Base-by-base conservation (phyloP, 2,113 vertebrate species). In the Sylvilagus bachmani region DNA sequence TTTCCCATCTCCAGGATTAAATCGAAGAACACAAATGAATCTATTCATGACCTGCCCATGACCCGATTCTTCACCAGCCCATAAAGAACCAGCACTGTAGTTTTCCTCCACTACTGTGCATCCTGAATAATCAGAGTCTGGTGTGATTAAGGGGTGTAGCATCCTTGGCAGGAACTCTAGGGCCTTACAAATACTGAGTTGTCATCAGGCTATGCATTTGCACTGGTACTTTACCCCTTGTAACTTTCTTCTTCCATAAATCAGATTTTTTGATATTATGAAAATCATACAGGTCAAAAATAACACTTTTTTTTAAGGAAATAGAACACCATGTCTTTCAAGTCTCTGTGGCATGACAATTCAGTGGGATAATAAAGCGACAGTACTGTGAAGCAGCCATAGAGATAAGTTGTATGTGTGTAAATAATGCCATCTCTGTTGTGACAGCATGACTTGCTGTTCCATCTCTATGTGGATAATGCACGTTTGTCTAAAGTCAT, bases 1-100 rank as follows among this genome's bases (percentile, higher is more conserved):
- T 84, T 90, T 75, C 51, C 70, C 11, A 82, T 67, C 27, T 93
- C 33, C 31, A 66, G 82, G 33, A 87, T 80, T 81, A 78, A 84
- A 86, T 88, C 73, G 84, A 92, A 55, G 86, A 62, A 69, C 77
- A 75, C 31, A 77, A 38, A 31, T n/a, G 77, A 49, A 12, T 79
- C 53, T 77, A 66, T 19, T 7, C 27, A 36, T 2, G 24, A 86
- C 17, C 33, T 69, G 36, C 19, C n/a, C 17, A 11, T 17, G 53
- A 88, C n/a, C 67, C n/a, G 22, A 14, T 33, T 66, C 75, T 69
- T 89, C 4, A 55, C 64, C 53, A 83, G 12, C 31, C 61, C 6
- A 24, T 10, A 24, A 64, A 55, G 53, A 93, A 36, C 10, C 83
- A 38, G 27, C n/a, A 22, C 11, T 58, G 10, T 33, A 3, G 62